phyloP scores from a whole-genome alignment of 2,888 invertebrate species.

The Mythimna albipuncta region DNA sequence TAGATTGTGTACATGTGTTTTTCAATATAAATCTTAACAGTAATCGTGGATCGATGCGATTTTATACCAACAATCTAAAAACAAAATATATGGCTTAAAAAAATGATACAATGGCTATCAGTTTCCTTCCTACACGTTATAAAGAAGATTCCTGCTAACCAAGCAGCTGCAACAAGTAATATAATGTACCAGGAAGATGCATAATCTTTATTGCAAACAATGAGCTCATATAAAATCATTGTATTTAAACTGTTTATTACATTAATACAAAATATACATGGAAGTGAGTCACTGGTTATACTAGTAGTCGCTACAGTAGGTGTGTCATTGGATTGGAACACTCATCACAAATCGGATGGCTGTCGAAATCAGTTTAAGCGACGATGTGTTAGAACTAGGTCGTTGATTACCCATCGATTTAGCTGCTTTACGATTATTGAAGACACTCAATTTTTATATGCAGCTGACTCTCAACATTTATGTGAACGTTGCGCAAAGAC shows the following conservation, averaged over 20 bases:
- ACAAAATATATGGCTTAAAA: too few species aligned
- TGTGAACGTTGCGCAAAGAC: conserved; percentile 33
- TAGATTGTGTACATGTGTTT: too few species aligned
- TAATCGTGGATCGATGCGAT: too few species aligned
- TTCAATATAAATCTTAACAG: not conserved
- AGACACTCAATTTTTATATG: conserved; percentile 43
- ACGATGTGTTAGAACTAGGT: conserved; percentile 43
- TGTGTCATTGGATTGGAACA: conserved; percentile 24
- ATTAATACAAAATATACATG: conserved; percentile 36
- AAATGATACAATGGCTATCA: not conserved
- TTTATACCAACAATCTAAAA: too few species aligned
- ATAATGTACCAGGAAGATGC: conserved; percentile 3
- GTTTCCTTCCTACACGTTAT: not conserved
- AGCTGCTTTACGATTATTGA: conserved; percentile 46
- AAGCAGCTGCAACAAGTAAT: conserved; percentile 9
- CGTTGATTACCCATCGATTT: conserved; percentile 41
- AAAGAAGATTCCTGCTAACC: not conserved
- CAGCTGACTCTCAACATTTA: conserved; percentile 33
- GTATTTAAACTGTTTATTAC: conserved; percentile 43
- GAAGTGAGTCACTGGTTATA: conserved; percentile 51
- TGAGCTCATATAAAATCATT: conserved; percentile 47
- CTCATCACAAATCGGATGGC: conserved; percentile 22
- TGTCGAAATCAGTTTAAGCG: conserved; percentile 36
- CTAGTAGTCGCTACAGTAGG: conserved; percentile 2
- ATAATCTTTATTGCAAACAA: conserved; percentile 43